Base-by-base conservation (phyloP, 2,113 vertebrate species). In the Tautogolabrus adspersus region DNA sequence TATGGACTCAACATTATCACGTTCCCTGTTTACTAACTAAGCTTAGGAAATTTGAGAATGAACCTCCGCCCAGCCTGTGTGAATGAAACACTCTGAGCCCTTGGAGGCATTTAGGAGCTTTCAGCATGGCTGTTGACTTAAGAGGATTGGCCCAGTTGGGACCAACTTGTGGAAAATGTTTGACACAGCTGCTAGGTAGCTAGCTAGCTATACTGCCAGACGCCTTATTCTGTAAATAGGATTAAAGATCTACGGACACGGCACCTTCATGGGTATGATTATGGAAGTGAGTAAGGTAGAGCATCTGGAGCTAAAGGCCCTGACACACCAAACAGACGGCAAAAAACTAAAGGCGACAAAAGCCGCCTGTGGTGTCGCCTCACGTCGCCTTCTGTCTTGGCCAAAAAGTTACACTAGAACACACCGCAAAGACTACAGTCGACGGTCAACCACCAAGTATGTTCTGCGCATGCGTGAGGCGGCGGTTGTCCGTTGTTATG, bases 141-240 rank as follows among this genome's bases (percentile, higher is more conserved):
- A 94, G 83, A 91, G 92, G 91, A 92, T 92, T 90, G 82, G 82
- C 82, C 63, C 80, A 77, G 71, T 83, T 88, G 85, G 75, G 74
- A 82, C 76, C 75, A 81, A 70, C 51, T 76, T 82, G 81, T 82
- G 72, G 58, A 81, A 70, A 69, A 23, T 37, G 74, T 87, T 81
- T 81, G 74, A 81, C 69, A 75, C 81, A 65, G 82, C 70, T 82
- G 72, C 64, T 73, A 55, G 61, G 58, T 72, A 57, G 67, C 65
- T 68, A 49, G 67, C 58, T 62, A 55, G 51, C 63, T 58, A 66
- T 52, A 75, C 12, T 40, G 62, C 79, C 75, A 86, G 5, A 71
- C 75, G 19, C 18, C 73, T 72, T 60, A 62, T 78, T 72, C 80
- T 82, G 72, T 67, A 87, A 93, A 93, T 81, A 91, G 91, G 89